These are phyloP conservation scores for Lophochroa leadbeateri DNA, from an alignment of 2,113 vertebrate genomes.

Conservation along the genomic window DNA sequence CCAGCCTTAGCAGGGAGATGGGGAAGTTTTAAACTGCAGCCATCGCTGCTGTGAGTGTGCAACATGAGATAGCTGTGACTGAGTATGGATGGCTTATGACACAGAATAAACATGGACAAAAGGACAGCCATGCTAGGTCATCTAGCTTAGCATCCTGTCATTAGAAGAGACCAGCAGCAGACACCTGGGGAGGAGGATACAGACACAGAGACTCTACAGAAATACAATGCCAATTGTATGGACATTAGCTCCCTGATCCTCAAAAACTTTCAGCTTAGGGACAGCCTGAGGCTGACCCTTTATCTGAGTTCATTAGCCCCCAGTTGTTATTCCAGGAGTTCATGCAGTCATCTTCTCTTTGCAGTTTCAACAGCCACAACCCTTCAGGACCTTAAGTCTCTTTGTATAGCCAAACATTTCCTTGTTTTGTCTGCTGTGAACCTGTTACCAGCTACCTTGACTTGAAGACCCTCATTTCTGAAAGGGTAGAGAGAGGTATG, in stretches of 20 bases:
- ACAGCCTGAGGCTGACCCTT: accelerated
- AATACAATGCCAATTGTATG: not conserved
- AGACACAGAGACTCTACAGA: not conserved
- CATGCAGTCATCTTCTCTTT: accelerated
- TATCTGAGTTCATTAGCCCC: not conserved
- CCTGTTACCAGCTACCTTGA: not conserved
- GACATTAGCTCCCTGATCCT: not conserved
- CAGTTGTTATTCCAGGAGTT: not conserved
- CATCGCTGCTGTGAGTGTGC: accelerated
- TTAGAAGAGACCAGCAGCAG: not conserved
- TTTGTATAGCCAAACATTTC: accelerated
- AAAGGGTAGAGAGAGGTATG: not conserved
- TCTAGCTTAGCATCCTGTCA: not conserved
- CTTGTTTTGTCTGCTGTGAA: not conserved
- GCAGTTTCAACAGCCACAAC: not conserved
- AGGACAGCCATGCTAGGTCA: not conserved
- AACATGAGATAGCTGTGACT: not conserved
- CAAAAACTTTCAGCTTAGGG: not conserved
- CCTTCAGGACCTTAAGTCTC: not conserved
- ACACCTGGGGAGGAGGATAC: not conserved
- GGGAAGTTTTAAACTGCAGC: not conserved
- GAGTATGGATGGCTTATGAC: not conserved
- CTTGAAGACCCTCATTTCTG: not conserved
- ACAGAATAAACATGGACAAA: not conserved
- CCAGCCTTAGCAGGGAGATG: not conserved